Conservation (phyloP, 1,140 invertebrate genomes). For the Tribolium castaneum region DNA sequence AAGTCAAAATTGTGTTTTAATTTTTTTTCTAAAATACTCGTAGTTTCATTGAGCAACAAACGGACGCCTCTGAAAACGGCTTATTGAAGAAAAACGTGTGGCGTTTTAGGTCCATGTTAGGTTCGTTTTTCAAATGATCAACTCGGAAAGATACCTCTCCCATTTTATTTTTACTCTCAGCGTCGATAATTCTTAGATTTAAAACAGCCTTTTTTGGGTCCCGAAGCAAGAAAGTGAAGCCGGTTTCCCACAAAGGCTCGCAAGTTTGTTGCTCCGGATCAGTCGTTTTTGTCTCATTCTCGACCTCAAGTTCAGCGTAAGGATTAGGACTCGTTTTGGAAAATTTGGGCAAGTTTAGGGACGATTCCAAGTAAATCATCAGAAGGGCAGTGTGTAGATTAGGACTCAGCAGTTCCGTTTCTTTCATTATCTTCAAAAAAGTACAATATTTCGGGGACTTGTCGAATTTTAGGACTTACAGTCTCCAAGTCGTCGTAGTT, state of each 20-base stretch:
- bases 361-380: conserved; percentile 90
- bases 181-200: conserved; percentile 81
- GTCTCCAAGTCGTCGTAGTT: conserved; percentile 76
- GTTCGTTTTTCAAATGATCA: conserved; percentile 74
- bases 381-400: conserved; percentile 81
- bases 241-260: conserved; percentile 79
- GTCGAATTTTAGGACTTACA: conserved; percentile 55
- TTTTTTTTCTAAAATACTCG: not conserved
- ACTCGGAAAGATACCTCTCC: conserved; percentile 80
- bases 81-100: conserved; percentile 5
- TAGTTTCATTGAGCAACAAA: conserved; percentile 35
- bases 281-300: conserved; percentile 77
- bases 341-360: conserved; percentile 84
- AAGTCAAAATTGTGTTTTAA: conserved; percentile 2
- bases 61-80: not conserved
- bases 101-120: conserved; percentile 71
- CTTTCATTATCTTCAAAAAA: conserved; percentile 72
- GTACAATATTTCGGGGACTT: not conserved
- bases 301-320: conserved; percentile 77
- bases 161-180: conserved; percentile 79
- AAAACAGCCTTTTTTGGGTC: conserved; percentile 89
- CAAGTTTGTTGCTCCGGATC: conserved; percentile 75
- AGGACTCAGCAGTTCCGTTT: conserved; percentile 79
- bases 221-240: conserved; percentile 88
- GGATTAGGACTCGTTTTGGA: conserved; percentile 75